Base-by-base conservation (phyloP, 2,888 invertebrate species). In the Homarus gammarus region DNA sequence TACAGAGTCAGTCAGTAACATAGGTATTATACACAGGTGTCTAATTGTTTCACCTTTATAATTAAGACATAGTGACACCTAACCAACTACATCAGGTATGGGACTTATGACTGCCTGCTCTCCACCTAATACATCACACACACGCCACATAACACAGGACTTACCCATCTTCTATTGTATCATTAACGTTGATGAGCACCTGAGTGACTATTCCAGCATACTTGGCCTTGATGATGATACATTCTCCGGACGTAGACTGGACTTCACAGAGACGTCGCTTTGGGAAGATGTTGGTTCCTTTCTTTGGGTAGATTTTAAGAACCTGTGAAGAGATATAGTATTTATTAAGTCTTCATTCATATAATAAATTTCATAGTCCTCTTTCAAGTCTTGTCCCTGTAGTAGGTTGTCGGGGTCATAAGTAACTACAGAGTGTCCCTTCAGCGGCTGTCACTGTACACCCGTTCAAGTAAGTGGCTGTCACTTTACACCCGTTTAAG, bases 111-210 rank as follows among this genome's bases (percentile, higher is more conserved):
- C n/a, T n/a, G n/a, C n/a, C n/a, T n/a, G n/a, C n/a, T n/a, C n/a
- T n/a, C n/a, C 56, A 56, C 12, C 18, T 56, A 56, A 56, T 56
- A 18, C 15, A 1, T 22, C 56, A n/a, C n/a, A n/a, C n/a, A n/a
- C n/a, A n/a, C 18, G 18, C 15, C 15, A 56, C 56, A 15, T 56
- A 56, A 33, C 0, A 56, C 10, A 56, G 18, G 18, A 88, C 89
- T 79, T 44, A 92, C 92, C 92, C 90, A 79, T 90, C 68, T 40
- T 49, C 38, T 51, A 92, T 83, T 27, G 40, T 73, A 44, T 90
- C 89, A 61, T 83, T 87, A 33, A 79, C 70, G 49, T 89, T 89
- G 12, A 92, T 40, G 1, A 87, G 75, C n/a, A 92, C 72, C 64
- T 90, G 84, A 2, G 75, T 81, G n/a, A 92, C 86, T 31, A 87